A percentile compares a stretch with the other conserved stretches of the same genome.
These are phyloP conservation scores for Netelia inedita DNA, from an alignment of 2,888 invertebrate species.

Conservation along the genomic window DNA sequence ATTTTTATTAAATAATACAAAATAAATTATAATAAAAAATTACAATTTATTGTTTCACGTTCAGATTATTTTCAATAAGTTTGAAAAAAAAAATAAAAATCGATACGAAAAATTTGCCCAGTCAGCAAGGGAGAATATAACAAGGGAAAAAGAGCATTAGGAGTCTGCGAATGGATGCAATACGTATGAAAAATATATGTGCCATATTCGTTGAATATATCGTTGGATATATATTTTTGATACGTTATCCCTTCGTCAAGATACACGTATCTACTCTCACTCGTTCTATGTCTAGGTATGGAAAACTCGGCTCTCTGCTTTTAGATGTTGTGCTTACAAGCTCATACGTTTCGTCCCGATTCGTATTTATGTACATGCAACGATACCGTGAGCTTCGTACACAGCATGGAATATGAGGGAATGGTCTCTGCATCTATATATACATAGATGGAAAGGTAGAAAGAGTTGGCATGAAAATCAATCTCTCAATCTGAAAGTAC, in stretches of 20 bases:
- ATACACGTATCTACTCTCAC: neutral
- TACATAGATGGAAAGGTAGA: neutral
- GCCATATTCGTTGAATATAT: neutral
- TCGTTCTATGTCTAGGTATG: neutral
- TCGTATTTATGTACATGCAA: neutral
- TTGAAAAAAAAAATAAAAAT: neutral
- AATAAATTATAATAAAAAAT: no score
- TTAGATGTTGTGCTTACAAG: neutral
- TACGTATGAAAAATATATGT: neutral
- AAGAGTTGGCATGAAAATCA: conserved; percentile 39
- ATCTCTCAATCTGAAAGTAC: conserved; percentile 63
- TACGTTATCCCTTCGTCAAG: conserved; percentile 5
- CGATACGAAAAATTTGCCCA: neutral
- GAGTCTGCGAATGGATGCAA: neutral
- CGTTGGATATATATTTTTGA: neutral
- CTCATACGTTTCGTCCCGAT: conserved; percentile 2
- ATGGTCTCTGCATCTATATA: neutral
- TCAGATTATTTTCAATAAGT: neutral
- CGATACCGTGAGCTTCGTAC: conserved; percentile 1
- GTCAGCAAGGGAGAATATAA: neutral
- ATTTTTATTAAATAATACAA: no score
- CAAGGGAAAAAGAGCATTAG: neutral
- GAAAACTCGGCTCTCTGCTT: conserved; percentile 9
- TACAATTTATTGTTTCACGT: neutral
- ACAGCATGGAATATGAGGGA: conserved; percentile 6